phyloP scores from a whole-genome alignment of 2,888 invertebrate species.

The Steinernema carpocapsae region DNA sequence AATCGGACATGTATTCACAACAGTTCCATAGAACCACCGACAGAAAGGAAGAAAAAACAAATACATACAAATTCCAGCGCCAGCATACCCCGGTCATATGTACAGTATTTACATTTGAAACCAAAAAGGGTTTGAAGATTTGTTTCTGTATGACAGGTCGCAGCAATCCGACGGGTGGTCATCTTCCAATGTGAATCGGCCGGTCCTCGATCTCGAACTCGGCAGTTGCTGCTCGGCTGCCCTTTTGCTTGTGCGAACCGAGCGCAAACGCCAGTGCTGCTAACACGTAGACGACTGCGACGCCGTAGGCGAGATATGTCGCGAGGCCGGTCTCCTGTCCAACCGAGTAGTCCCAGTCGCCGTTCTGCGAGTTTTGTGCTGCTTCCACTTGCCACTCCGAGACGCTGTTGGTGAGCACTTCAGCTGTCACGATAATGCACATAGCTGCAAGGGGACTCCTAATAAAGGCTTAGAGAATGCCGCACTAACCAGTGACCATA shows the following conservation, averaged over 20 bases:
- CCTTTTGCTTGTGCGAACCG: constrained; percentile 66
- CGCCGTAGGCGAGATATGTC: constrained; percentile 49
- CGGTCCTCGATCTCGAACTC: constrained; percentile 67
- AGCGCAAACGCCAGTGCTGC: constrained; percentile 56
- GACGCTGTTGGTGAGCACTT: constrained; percentile 61
- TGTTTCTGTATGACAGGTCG: neutral
- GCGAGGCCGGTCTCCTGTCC: constrained; percentile 44
- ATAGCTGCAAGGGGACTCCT: constrained; percentile 46
- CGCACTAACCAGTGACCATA: constrained; percentile 55
- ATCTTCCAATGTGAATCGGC: constrained; percentile 59
- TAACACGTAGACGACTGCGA: constrained; percentile 52
- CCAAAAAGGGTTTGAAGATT: neutral
- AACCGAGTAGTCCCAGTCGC: constrained; percentile 58
- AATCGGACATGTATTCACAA: constrained; percentile 13
- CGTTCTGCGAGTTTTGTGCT: constrained; percentile 45
- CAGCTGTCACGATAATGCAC: constrained; percentile 59
- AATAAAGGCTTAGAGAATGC: constrained; percentile 21
- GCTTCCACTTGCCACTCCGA: constrained; percentile 65
- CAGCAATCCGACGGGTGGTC: neutral
- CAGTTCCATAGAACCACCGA: neutral
- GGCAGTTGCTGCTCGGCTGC: constrained; percentile 64
- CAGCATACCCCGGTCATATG: neutral
- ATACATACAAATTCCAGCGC: neutral
- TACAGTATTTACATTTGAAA: constrained; percentile 28
- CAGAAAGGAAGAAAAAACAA: too few relatives aligned